Evolutionary conservation across 1,140 invertebrate genomes (phyloP).

Genomic region (Oreohelix idahoensis): DNA sequence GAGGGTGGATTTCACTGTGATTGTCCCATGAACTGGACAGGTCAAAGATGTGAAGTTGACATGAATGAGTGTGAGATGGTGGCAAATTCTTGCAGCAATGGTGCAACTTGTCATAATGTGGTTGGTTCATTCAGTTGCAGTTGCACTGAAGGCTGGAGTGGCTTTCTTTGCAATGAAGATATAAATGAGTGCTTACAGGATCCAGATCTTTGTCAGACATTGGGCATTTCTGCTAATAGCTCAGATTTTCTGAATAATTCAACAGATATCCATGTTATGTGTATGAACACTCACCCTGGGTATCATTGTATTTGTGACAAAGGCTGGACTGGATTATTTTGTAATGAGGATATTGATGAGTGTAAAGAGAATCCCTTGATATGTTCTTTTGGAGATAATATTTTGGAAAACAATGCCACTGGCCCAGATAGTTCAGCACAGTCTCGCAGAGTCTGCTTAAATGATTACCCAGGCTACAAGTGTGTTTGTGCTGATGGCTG

Average conservation of each 20-base stretch:
- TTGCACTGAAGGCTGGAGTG: conserved; percentile 45
- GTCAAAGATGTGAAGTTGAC: conserved; percentile 38
- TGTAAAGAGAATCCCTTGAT: conserved; percentile 72
- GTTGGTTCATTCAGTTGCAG: conserved; percentile 44
- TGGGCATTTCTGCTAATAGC: neutral
- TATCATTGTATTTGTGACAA: neutral
- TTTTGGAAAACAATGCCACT: neutral
- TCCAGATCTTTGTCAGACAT: neutral
- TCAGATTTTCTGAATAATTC: conserved; percentile 64
- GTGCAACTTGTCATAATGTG: conserved; percentile 43
- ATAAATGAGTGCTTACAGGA: conserved; percentile 49
- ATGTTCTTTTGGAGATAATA: neutral
- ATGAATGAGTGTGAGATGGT: conserved; percentile 74
- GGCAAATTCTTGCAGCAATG: conserved; percentile 87
- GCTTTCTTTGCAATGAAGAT: conserved; percentile 47
- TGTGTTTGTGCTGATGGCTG: conserved; percentile 20
- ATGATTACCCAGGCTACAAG: neutral
- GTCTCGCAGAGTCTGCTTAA: neutral
- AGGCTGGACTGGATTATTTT: conserved; percentile 53
- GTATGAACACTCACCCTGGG: conserved; percentile 12
- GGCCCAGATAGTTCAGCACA: neutral
- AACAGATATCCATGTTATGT: neutral
- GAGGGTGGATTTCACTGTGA: neutral
- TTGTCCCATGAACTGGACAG: conserved; percentile 17
- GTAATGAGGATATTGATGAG: conserved; percentile 71